Evolutionary conservation across 1,140 invertebrate species (phyloP).

Genomic region (Drosophila mojavensis): DNA sequence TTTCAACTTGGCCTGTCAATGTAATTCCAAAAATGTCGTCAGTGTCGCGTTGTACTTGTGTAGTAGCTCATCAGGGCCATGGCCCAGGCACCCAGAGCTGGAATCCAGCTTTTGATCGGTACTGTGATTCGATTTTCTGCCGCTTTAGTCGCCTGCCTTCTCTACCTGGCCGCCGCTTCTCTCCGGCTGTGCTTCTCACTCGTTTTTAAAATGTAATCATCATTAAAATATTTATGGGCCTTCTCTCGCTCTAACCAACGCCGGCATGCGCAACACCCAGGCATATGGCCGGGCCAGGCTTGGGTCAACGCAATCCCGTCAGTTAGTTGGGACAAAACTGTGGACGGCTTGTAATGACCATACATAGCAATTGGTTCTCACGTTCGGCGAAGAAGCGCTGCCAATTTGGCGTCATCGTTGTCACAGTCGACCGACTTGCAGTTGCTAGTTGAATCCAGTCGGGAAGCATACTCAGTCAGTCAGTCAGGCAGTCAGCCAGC

Average conservation of each 20-base stretch:
- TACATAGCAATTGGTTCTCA: constrained; percentile 83
- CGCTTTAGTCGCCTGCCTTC: not conserved
- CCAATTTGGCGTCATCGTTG: constrained; percentile 80
- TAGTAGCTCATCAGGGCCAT: constrained; percentile 68
- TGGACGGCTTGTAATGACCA: constrained; percentile 81
- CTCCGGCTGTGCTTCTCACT: constrained; percentile 7
- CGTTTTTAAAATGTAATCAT: constrained; percentile 82
- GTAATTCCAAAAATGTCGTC: constrained; percentile 82
- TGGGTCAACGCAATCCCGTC: constrained; percentile 21
- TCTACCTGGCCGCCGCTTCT: not conserved
- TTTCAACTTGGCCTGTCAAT: constrained; percentile 75
- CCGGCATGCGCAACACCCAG: constrained; percentile 11
- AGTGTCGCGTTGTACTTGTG: constrained; percentile 70
- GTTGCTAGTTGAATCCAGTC: constrained; percentile 10
- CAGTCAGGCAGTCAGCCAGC: too few species aligned
- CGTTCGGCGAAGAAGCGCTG: constrained; percentile 66
- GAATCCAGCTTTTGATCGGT: constrained; percentile 46
- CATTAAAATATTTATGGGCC: constrained; percentile 81
- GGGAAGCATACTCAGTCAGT: constrained; percentile 3
- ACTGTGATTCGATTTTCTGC: constrained; percentile 71
- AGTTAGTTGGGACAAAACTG: constrained; percentile 41
- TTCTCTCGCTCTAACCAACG: constrained; percentile 64
- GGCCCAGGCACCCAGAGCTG: constrained; percentile 15
- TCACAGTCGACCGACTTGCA: constrained; percentile 52
- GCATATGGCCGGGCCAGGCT: constrained; percentile 19